Percentiles rank a stretch among this genome's conserved stretches.
Evolutionary conservation across 1,140 invertebrate genomes (phyloP).

Genomic region (Potamilus streckersoni): DNA sequence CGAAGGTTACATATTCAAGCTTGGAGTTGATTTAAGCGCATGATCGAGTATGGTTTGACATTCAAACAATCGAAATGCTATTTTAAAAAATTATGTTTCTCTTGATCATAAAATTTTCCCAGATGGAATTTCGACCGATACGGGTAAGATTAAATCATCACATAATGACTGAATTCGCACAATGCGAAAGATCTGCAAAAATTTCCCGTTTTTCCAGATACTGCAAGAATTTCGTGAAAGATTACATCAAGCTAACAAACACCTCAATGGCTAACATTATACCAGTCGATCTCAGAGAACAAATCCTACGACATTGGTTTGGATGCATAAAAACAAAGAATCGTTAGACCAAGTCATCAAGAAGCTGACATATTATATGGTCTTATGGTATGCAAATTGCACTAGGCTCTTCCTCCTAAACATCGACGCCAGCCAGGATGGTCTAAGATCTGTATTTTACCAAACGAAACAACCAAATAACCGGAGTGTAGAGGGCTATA

Average conservation of each 20-base stretch:
- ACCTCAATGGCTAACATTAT: constrained; percentile 53
- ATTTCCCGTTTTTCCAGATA: constrained; percentile 68
- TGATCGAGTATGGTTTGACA: not conserved
- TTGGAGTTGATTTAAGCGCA: not conserved
- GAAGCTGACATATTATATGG: constrained; percentile 6
- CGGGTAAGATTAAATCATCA: constrained; percentile 65
- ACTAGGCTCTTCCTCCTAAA: not conserved
- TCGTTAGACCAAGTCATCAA: constrained; percentile 14
- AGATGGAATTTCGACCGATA: constrained; percentile 51
- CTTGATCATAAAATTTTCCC: constrained; percentile 35
- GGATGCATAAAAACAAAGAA: constrained; percentile 3
- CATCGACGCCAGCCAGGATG: constrained; percentile 1
- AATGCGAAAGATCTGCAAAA: constrained; percentile 60
- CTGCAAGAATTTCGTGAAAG: constrained; percentile 62
- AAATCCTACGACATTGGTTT: constrained; percentile 2
- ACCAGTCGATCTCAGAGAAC: constrained; percentile 7
- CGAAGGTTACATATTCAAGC: not conserved
- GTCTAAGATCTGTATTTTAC: constrained; percentile 18
- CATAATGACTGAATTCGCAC: constrained; percentile 40
- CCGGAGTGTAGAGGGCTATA: constrained; percentile 30
- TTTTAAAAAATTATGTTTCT: not conserved
- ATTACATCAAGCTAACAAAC: constrained; percentile 35
- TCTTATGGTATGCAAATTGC: constrained; percentile 17
- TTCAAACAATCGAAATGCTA: constrained; percentile 1
- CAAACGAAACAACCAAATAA: constrained; percentile 14